phyloP scores from a whole-genome alignment of 1,140 invertebrate species.

The Oscheius sp. region DNA sequence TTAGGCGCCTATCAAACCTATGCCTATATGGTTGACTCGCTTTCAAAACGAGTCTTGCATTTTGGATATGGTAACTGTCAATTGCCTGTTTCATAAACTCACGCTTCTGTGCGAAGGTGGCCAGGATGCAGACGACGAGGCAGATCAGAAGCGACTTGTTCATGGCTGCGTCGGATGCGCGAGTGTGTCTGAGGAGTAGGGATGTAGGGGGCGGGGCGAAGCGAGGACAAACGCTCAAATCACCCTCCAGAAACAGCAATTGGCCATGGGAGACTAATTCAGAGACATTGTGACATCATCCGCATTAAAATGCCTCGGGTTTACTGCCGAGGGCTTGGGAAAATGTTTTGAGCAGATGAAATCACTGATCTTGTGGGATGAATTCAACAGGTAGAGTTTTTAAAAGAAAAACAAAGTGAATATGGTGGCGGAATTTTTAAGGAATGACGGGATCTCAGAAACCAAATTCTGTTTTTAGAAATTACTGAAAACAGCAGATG shows the following conservation, averaged over 20 bases:
- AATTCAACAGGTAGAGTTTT: background rate
- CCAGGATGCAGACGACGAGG: background rate
- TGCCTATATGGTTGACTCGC: too few relatives aligned
- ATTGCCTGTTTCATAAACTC: too few relatives aligned
- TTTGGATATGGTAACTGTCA: too few relatives aligned
- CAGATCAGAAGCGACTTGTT: background rate
- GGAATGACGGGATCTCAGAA: too few relatives aligned
- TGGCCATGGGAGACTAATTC: conserved; percentile 9
- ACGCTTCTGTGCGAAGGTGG: background rate
- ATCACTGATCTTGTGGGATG: too few relatives aligned
- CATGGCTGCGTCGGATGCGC: background rate
- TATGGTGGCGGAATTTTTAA: too few relatives aligned
- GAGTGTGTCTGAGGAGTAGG: background rate
- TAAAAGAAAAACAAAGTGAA: background rate
- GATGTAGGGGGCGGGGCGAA: background rate
- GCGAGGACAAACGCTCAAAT: conserved; percentile 5
- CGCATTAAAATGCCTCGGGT: background rate
- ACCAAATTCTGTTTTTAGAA: too few relatives aligned
- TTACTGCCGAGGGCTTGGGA: too few relatives aligned
- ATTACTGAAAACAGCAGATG: background rate
- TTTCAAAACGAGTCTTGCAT: too few relatives aligned
- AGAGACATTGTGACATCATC: background rate
- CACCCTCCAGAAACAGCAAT: background rate
- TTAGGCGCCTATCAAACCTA: too few relatives aligned
- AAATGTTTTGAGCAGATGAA: too few relatives aligned